These are phyloP conservation scores for Xestia xanthographa DNA, from an alignment of 2,888 invertebrate genomes.

Conservation along the genomic window DNA sequence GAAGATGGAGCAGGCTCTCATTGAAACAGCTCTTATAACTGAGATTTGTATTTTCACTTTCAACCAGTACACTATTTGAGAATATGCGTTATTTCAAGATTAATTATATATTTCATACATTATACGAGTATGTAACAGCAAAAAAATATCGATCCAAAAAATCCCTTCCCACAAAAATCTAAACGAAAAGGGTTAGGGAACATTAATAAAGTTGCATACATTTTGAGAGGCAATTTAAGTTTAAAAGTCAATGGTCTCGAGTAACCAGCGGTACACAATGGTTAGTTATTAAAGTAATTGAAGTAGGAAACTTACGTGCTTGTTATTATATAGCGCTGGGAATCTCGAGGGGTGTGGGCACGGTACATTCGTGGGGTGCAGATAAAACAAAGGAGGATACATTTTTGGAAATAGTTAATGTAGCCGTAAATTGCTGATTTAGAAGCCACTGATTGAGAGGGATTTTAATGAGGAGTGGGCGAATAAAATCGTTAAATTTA, in stretches of 20 bases:
- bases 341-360: conserved; percentile 52
- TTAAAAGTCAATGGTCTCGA: conserved; percentile 66
- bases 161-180: conserved; percentile 2
- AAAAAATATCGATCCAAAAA: not conserved
- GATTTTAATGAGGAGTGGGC: conserved; percentile 30
- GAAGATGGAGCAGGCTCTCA: no score
- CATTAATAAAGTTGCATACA: conserved; percentile 65
- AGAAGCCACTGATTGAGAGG: conserved; percentile 32
- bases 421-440: conserved; percentile 41
- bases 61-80: no score
- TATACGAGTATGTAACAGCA: not conserved
- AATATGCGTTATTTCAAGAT: no score
- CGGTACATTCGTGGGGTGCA: conserved; percentile 45
- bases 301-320: conserved; percentile 76
- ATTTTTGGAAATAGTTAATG: conserved; percentile 52
- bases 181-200: conserved; percentile 48
- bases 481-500: conserved; percentile 20
- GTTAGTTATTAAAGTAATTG: conserved; percentile 83
- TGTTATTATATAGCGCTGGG: conserved; percentile 67
- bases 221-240: conserved; percentile 60
- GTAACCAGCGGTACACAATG: conserved; percentile 69
- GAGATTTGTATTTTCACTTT: no score
- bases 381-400: conserved; percentile 51
- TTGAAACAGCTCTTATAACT: no score
- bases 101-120: no score